Conservation (phyloP, 2,888 invertebrate genomes). For the Lissonota sp. region DNA sequence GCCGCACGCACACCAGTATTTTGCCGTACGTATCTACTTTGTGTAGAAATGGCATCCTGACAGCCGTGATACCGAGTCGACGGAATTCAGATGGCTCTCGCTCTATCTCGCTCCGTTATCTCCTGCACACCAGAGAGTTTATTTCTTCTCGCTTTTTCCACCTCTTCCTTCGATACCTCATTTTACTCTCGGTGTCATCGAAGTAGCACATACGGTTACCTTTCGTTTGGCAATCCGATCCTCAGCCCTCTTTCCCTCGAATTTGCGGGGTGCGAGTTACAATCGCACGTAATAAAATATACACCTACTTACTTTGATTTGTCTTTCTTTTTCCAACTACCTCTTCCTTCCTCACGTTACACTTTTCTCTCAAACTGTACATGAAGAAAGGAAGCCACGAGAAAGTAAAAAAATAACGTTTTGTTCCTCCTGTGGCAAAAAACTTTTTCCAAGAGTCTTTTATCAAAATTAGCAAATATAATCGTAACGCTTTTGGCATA, state of each 20-base stretch:
- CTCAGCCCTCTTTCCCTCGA: constrained; percentile 54
- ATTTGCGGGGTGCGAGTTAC: neutral
- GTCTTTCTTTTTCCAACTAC: neutral
- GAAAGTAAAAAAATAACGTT: no score
- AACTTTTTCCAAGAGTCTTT: no score
- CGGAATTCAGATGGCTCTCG: constrained; percentile 49
- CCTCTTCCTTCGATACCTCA: constrained; percentile 5
- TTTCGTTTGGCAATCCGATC: constrained; percentile 43
- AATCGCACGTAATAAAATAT: constrained; percentile 27
- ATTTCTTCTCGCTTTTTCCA: constrained; percentile 34
- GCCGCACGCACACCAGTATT: constrained; percentile 4
- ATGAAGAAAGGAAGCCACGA: neutral
- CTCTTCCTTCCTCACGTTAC: neutral
- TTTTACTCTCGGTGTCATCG: constrained; percentile 34
- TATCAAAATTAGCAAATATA: no score
- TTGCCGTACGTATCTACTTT: neutral
- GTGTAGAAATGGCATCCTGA: constrained; percentile 39
- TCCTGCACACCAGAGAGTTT: constrained; percentile 4
- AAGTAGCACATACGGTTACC: constrained; percentile 60
- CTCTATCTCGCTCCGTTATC: no score
- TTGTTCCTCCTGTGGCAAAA: no score
- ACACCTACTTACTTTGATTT: constrained; percentile 15
- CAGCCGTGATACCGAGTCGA: constrained; percentile 45
- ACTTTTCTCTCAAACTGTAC: neutral
- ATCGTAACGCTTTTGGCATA: no score